Conservation (phyloP, 2,113 vertebrate genomes). For the Eulemur rufifrons region DNA sequence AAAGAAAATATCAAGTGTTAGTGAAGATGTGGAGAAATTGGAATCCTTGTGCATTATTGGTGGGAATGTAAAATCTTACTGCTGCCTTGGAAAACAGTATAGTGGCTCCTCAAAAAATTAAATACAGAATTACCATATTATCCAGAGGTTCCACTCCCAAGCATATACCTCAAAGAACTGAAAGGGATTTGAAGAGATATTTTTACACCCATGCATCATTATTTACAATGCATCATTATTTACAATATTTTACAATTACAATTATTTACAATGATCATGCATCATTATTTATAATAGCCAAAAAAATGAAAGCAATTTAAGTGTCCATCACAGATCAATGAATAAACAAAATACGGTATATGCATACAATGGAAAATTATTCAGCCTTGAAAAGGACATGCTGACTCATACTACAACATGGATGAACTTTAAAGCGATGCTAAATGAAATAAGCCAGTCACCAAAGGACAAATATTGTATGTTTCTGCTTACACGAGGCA, state of each 20-base stretch:
- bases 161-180: not conserved
- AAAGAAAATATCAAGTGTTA: not conserved
- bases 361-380: not conserved
- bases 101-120: not conserved
- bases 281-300: not conserved
- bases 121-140: not conserved
- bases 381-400: not conserved
- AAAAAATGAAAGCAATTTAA: not conserved
- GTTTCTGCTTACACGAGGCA: not conserved
- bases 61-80: not conserved
- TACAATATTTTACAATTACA: too few relatives aligned
- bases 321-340: not conserved
- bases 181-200: not conserved
- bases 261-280: not conserved
- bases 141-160: not conserved
- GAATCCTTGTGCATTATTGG: not conserved
- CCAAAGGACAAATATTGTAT: not conserved
- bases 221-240: not conserved
- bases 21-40: not conserved
- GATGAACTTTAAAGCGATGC: not conserved
- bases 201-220: not conserved
- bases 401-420: not conserved
- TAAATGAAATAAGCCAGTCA: not conserved
- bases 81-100: not conserved
- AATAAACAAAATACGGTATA: not conserved